A percentile compares a stretch with the other conserved stretches of the same genome.
These are phyloP conservation scores for Dendropsophus ebraccatus DNA, from an alignment of 2,113 vertebrate species.

Conservation along the genomic window DNA sequence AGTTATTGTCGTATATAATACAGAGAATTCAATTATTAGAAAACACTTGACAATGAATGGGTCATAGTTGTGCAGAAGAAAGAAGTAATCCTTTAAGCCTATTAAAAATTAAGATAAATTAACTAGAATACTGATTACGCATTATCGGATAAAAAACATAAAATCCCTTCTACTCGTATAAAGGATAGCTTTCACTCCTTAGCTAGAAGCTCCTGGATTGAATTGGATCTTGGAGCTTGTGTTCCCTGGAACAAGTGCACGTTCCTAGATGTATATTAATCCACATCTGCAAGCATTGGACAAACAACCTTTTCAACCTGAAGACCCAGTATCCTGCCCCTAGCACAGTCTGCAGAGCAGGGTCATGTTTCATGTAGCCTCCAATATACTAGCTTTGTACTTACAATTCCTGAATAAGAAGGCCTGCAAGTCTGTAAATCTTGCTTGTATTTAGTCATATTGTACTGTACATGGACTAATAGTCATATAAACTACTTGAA, in stretches of 20 bases:
- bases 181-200: constrained; percentile 11
- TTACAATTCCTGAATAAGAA: constrained; percentile 14
- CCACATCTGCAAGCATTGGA: not conserved
- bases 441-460: not conserved
- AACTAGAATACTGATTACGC: constrained; percentile 37
- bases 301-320: constrained; percentile 40
- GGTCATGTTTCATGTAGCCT: constrained; percentile 33
- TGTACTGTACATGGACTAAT: constrained; percentile 4
- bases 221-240: constrained; percentile 6
- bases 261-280: constrained; percentile 37
- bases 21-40: constrained; percentile 38
- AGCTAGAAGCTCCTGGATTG: not conserved
- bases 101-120: constrained; percentile 51
- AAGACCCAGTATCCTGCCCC: constrained; percentile 3
- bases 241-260: constrained; percentile 7
- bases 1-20: constrained; percentile 34
- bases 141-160: constrained; percentile 48
- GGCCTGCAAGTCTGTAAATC: not conserved
- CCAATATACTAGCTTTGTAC: not conserved
- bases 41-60: constrained; percentile 38
- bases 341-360: not conserved
- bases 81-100: constrained; percentile 46
- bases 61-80: constrained; percentile 18
- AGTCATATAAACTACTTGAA: not conserved
- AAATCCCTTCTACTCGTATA: constrained; percentile 33